Conservation (phyloP, 2,888 invertebrate species). For the Sympetrum striolatum region DNA sequence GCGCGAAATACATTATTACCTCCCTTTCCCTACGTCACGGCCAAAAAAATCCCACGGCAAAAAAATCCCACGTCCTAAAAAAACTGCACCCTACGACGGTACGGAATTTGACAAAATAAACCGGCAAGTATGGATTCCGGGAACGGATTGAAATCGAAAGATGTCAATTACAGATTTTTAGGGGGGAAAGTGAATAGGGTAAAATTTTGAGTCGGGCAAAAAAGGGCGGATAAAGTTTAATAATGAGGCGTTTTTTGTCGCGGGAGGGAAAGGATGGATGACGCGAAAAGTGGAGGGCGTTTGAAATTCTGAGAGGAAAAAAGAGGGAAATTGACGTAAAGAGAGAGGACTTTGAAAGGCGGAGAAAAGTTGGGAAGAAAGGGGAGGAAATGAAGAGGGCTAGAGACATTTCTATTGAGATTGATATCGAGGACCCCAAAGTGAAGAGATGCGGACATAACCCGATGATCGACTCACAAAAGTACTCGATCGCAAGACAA, state of each 20-base stretch:
- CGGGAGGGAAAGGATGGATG: background rate
- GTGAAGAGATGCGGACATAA: background rate
- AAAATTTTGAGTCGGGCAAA: background rate
- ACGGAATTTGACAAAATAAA: background rate
- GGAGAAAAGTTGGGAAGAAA: background rate
- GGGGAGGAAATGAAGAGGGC: background rate
- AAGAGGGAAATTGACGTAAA: background rate
- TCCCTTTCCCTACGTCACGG: background rate
- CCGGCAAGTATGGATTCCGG: background rate
- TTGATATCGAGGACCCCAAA: background rate
- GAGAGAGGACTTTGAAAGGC: background rate
- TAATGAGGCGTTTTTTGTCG: slow-evolving; percentile 12
- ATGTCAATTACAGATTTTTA: slow-evolving; percentile 3
- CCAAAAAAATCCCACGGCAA: background rate
- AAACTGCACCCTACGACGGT: too few species aligned
- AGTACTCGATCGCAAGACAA: too few species aligned
- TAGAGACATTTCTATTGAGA: background rate
- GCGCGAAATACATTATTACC: background rate
- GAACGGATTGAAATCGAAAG: slow-evolving; percentile 27
- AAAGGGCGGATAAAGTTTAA: slow-evolving; percentile 23
- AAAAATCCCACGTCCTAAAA: too few species aligned
- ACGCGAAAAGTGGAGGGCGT: background rate
- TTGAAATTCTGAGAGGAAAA: background rate
- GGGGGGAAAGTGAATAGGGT: slow-evolving; percentile 9
- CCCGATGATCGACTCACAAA: too few species aligned